phyloP scores from a whole-genome alignment of 2,113 vertebrate species.

The Malurus cyaneus region DNA sequence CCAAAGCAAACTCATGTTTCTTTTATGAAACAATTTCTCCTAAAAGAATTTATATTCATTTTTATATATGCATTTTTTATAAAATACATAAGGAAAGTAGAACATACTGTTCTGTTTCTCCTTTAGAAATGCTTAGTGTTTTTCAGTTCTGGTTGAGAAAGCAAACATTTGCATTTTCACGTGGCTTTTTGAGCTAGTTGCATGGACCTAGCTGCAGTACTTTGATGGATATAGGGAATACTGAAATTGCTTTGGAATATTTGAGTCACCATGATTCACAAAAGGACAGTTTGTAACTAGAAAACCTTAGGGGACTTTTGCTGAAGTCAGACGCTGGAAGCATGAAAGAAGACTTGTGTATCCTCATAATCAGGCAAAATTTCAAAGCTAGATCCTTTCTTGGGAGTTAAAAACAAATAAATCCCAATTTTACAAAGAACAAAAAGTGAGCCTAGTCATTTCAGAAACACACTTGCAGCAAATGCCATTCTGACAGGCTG shows the following conservation, averaged over 20 bases:
- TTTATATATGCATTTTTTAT: constrained; percentile 62
- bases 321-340: background rate
- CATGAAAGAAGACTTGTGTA: background rate
- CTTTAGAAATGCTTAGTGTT: constrained; percentile 43
- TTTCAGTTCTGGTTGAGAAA: constrained; percentile 54
- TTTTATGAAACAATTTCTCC: constrained; percentile 74
- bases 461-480: background rate
- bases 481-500: background rate
- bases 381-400: background rate
- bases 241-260: constrained; percentile 6
- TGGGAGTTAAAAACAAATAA: background rate
- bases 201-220: background rate
- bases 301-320: background rate
- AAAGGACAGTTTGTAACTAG: background rate
- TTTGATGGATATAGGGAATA: background rate
- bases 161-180: constrained; percentile 61
- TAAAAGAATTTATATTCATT: constrained; percentile 66
- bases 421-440: background rate
- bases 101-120: constrained; percentile 59
- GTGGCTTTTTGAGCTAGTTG: background rate
- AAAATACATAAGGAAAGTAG: constrained; percentile 49
- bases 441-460: background rate
- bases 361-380: background rate
- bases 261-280: background rate
- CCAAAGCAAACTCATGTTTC: constrained; percentile 69